A percentile compares a stretch with the other conserved stretches of the same genome.
Evolutionary conservation across 2,888 invertebrate species (phyloP).

Genomic region (Oasisia sp.): DNA sequence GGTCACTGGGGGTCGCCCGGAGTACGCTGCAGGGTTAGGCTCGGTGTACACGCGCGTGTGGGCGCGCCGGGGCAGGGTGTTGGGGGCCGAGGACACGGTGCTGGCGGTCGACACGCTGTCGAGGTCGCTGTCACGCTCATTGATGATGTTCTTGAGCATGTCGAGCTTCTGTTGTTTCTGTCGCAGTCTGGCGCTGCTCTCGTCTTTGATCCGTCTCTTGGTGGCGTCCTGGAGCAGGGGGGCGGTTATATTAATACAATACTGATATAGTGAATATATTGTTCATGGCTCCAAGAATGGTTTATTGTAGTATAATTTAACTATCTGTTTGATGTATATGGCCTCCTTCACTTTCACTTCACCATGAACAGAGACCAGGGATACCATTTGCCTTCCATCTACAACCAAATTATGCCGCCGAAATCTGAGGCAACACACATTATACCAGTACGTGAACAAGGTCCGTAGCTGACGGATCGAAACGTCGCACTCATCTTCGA

Average conservation of each 20-base stretch:
- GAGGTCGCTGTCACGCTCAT: slow-evolving; percentile 40
- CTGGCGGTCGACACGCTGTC: slow-evolving; percentile 27
- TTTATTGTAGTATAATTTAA: too few species aligned
- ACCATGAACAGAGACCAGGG: too few species aligned
- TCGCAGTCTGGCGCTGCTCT: slow-evolving; percentile 38
- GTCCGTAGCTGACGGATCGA: too few species aligned
- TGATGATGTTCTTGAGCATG: slow-evolving; percentile 58
- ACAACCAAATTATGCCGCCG: too few species aligned
- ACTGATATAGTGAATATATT: neutral
- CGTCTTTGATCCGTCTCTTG: slow-evolving; percentile 31
- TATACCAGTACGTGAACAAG: too few species aligned
- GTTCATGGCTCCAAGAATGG: neutral
- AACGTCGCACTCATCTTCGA: too few species aligned
- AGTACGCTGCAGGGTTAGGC: slow-evolving; percentile 45
- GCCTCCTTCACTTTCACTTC: too few species aligned
- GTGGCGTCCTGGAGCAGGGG: neutral
- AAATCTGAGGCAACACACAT: too few species aligned
- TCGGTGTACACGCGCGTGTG: slow-evolving; percentile 45
- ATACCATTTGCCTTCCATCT: too few species aligned
- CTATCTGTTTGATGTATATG: too few species aligned
- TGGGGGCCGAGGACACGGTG: slow-evolving; percentile 39
- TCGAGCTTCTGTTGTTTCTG: slow-evolving; percentile 60
- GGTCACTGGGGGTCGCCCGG: neutral
- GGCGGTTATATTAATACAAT: too few species aligned
- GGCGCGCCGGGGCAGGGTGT: slow-evolving; percentile 41